Conservation (phyloP, 2,113 vertebrate species). For the Jacana jacana region DNA sequence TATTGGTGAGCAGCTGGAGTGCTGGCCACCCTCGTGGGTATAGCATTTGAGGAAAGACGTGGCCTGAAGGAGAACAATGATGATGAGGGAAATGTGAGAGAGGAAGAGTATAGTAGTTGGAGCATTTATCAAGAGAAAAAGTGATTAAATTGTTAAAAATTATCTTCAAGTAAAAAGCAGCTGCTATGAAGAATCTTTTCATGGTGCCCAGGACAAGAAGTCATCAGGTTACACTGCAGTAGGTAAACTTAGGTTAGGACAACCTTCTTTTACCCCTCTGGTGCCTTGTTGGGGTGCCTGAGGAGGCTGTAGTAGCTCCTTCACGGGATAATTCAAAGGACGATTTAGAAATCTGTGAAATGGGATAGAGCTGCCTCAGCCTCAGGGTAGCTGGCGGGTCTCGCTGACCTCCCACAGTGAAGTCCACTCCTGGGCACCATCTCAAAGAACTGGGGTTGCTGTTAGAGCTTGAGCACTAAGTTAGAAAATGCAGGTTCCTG, state of each 20-base stretch:
- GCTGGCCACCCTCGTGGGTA: neutral
- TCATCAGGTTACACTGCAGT: fast-evolving
- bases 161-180: neutral
- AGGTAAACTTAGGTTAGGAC: neutral
- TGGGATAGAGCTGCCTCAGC: neutral
- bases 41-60: neutral
- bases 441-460: neutral
- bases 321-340: neutral
- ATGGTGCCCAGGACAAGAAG: neutral
- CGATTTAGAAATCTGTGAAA: neutral
- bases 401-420: neutral
- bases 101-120: neutral
- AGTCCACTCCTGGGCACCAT: neutral
- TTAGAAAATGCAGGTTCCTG: neutral
- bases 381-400: fast-evolving
- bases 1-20: neutral
- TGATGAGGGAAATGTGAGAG: neutral
- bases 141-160: neutral
- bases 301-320: neutral
- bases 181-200: neutral
- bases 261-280: neutral
- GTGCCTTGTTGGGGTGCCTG: neutral
- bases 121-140: neutral
- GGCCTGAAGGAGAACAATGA: neutral
- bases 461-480: neutral